Percentiles rank a stretch among this genome's conserved stretches.
Evolutionary conservation across 1,140 invertebrate species (phyloP).

Genomic region (Probaryconus sp.): DNA sequence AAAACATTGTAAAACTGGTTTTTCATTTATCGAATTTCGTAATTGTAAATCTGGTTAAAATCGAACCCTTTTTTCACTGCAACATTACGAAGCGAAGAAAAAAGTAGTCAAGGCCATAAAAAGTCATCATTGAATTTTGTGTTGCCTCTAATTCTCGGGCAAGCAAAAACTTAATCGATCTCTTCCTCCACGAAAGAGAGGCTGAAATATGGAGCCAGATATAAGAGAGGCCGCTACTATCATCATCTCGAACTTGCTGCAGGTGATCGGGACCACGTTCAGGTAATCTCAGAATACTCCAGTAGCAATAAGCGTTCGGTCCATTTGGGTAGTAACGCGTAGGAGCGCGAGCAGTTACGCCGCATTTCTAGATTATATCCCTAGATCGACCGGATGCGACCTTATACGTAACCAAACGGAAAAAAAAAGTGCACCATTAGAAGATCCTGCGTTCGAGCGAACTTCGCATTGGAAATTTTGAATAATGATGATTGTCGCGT

Average conservation of each 20-base stretch:
- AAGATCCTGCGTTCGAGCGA: neutral
- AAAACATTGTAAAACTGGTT: too few species aligned
- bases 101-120: neutral
- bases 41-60: neutral
- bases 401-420: constrained; percentile 14
- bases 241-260: constrained; percentile 22
- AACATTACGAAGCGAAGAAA: neutral
- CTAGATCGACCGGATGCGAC: constrained; percentile 24
- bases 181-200: constrained; percentile 67
- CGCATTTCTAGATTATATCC: constrained; percentile 29
- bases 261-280: constrained; percentile 62
- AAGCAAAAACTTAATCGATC: constrained; percentile 76
- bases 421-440: constrained; percentile 25
- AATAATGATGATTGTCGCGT: constrained; percentile 32
- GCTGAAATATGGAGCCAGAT: constrained; percentile 37
- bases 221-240: constrained; percentile 31
- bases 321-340: constrained; percentile 60
- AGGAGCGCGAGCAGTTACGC: constrained; percentile 30
- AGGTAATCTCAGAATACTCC: constrained; percentile 61
- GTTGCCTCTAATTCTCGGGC: constrained; percentile 69
- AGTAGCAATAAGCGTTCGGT: constrained; percentile 61
- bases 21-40: too few species aligned
- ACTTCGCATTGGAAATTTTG: constrained; percentile 14
- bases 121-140: constrained; percentile 17
- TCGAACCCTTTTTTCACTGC: neutral